Evolutionary conservation across 2,113 vertebrate genomes (phyloP).

Genomic region (Corydoras sp.): DNA sequence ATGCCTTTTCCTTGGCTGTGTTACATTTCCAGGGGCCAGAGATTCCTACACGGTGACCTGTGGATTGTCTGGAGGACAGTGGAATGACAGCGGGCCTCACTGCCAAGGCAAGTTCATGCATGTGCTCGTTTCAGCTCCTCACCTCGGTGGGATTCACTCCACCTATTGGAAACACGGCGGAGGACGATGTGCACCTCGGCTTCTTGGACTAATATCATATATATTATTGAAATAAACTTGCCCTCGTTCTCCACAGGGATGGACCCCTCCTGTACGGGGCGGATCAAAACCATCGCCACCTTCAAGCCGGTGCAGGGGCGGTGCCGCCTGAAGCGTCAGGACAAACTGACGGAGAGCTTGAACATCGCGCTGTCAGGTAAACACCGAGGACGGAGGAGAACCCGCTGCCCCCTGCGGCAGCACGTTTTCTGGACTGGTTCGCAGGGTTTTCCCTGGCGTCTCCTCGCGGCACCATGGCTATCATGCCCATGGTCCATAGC

Average conservation of each 20-base stretch:
- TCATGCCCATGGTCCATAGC: no score
- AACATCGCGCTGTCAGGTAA: slow-evolving; percentile 82
- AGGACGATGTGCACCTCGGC: no score
- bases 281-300: slow-evolving; percentile 82
- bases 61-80: slow-evolving; percentile 67
- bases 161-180: no score
- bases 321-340: slow-evolving; percentile 85
- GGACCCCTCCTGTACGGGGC: slow-evolving; percentile 60
- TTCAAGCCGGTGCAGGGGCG: slow-evolving; percentile 84
- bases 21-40: slow-evolving; percentile 65
- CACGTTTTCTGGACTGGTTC: neutral
- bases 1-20: slow-evolving; percentile 6
- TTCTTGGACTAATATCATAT: no score
- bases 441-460: no score
- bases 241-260: slow-evolving; percentile 57
- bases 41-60: slow-evolving; percentile 79
- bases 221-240: neutral
- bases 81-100: slow-evolving; percentile 58
- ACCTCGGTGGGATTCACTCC: neutral
- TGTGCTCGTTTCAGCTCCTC: slow-evolving; percentile 2
- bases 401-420: neutral
- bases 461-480: no score
- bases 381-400: neutral
- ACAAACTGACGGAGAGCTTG: slow-evolving; percentile 75
- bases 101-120: slow-evolving; percentile 63